These are phyloP conservation scores for Axea sp. DNA, from an alignment of 2,888 invertebrate genomes.

Conservation along the genomic window DNA sequence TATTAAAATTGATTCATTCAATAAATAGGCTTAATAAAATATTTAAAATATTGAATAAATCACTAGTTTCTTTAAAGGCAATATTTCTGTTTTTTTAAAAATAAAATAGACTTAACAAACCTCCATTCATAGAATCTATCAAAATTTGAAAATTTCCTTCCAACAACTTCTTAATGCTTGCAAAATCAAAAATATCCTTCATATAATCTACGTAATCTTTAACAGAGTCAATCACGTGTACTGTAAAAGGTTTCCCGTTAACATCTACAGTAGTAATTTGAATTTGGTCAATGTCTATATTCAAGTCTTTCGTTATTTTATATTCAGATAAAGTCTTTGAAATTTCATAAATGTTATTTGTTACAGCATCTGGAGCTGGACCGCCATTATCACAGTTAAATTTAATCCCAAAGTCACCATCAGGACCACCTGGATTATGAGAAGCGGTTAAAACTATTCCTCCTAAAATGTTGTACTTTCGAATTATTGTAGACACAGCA, in stretches of 20 bases:
- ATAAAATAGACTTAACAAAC: constrained; percentile 80
- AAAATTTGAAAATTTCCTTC: constrained; percentile 90
- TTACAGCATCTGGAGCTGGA: constrained; percentile 95
- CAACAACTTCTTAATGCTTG: constrained; percentile 86
- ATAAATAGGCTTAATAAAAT: too few relatives aligned
- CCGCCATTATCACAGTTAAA: constrained; percentile 99
- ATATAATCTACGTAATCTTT: constrained; percentile 92
- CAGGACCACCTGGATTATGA: constrained; percentile 98
- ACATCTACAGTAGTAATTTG: constrained; percentile 81
- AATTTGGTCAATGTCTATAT: constrained; percentile 87
- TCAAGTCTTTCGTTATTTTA: constrained; percentile 88
- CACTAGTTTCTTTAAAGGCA: too few relatives aligned
- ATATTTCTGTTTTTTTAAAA: too few relatives aligned
- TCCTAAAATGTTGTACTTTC: constrained; percentile 91
- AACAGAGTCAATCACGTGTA: constrained; percentile 95
- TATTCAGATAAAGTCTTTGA: constrained; percentile 90
- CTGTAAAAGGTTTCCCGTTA: constrained; percentile 86
- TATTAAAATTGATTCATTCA: too few relatives aligned
- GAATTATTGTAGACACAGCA: constrained; percentile 96
- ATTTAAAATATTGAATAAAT: too few relatives aligned
- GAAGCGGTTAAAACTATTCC: constrained; percentile 99
- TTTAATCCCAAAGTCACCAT: constrained; percentile 99
- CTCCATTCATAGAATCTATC: constrained; percentile 97
- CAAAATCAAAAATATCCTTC: constrained; percentile 98
- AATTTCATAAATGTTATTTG: constrained; percentile 91